Base-by-base conservation (phyloP, 1,140 invertebrate genomes). In the Heliconius nattereri region DNA sequence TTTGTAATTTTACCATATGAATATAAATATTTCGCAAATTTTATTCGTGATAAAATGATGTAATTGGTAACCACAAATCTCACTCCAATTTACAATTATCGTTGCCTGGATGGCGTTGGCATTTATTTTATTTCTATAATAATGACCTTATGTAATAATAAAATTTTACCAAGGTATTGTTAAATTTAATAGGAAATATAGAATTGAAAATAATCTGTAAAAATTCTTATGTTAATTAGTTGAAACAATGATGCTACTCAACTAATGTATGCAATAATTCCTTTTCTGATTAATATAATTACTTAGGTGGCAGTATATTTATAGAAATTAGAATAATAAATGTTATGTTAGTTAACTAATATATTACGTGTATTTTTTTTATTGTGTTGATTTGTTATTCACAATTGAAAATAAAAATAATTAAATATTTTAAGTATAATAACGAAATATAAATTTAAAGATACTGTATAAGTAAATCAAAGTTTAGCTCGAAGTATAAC, bases 51-150 rank as follows among this genome's bases (percentile, higher is more conserved):
- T 26, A 66, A 29, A 6, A 57, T 57, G 23, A 57, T 23, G 54
- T 57, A 57, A 57, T 57, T 23, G 54, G 7, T 60, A 60, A 60
- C 54, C 54, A 60, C 54, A 60, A 60, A 60, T 60, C 54, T 60
- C 54, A 60, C n/a, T 60, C 9, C 20, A 66, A 66, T 66, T 23
- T 23, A 11, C n/a, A 60, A 26, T 23, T 60, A 60, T 60, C 23
- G n/a, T n/a, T 9, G 57, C 9, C 9, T 23, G 23, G 1, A 9
- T 3, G 20, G 11, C n/a, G 54, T 66, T 13, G 26, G 8, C 9
- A 29, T 16, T 23, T 66, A 66, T 26, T 66, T 66, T 26, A 6
- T 11, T 16, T 29, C 9, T 29, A 8, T 29, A 66, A 6, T 66
- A 19, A 26, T 19, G 13, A 3, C 2, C 20, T 20, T 54, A 54